Percentiles rank a stretch among this genome's conserved stretches.
Evolutionary conservation across 2,888 invertebrate genomes (phyloP).

Genomic region (Andrena marginata): DNA sequence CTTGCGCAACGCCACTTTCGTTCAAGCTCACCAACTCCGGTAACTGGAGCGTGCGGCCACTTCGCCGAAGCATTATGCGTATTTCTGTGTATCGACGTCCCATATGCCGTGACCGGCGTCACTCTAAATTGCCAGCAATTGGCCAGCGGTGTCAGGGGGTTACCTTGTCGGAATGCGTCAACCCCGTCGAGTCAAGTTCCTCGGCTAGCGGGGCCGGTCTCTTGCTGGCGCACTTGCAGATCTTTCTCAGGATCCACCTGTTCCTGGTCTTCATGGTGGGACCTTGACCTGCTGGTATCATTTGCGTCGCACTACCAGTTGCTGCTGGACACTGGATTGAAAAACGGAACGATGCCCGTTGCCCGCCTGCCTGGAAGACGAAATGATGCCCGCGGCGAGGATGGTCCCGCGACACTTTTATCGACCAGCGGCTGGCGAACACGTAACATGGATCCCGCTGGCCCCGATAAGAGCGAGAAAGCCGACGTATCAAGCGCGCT

Average conservation of each 20-base stretch:
- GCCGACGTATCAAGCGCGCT: background rate
- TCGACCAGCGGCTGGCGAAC: background rate
- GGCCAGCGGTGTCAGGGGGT: slow-evolving; percentile 12
- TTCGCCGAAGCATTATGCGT: too few relatives aligned
- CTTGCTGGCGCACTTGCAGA: slow-evolving; percentile 79
- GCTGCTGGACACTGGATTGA: background rate
- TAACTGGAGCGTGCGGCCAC: too few relatives aligned
- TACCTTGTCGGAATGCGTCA: slow-evolving; percentile 70
- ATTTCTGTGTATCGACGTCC: background rate
- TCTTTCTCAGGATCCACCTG: slow-evolving; percentile 75
- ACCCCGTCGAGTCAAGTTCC: slow-evolving; percentile 54
- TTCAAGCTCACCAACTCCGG: too few relatives aligned
- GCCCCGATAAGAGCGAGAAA: background rate
- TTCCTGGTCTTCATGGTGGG: slow-evolving; percentile 78
- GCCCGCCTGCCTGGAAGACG: background rate
- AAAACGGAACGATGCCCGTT: background rate
- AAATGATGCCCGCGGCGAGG: background rate
- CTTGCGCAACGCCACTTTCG: too few relatives aligned
- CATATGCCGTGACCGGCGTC: slow-evolving; percentile 10
- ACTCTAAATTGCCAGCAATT: slow-evolving; percentile 1
- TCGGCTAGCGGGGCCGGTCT: slow-evolving; percentile 52
- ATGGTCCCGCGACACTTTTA: background rate
- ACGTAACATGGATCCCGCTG: background rate
- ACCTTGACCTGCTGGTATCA: slow-evolving; percentile 53
- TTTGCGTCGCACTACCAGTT: slow-evolving; percentile 13